phyloP scores from a whole-genome alignment of 2,113 vertebrate species.

The Mirza zaza region DNA sequence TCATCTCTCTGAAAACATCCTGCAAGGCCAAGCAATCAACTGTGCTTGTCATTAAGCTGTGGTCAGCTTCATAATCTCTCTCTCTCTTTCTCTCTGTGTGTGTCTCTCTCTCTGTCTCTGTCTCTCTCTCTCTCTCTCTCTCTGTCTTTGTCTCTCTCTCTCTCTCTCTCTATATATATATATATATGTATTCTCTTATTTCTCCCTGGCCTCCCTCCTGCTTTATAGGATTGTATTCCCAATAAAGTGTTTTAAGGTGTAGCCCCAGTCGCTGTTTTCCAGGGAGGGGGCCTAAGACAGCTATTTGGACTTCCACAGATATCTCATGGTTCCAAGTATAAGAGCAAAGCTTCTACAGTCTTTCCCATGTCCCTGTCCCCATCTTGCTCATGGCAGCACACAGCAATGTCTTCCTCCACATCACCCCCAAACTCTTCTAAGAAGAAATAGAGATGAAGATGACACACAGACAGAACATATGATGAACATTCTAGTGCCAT shows the following conservation, averaged over 20 bases:
- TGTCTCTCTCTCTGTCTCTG: too few relatives aligned
- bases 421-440: neutral
- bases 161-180: too few relatives aligned
- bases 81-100: too few relatives aligned
- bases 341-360: neutral
- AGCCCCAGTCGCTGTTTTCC: neutral
- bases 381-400: too few relatives aligned
- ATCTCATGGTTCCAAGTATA: neutral
- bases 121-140: too few relatives aligned
- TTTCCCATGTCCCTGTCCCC: neutral
- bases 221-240: neutral
- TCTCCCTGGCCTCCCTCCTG: neutral
- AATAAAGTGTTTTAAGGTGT: neutral
- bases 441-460: neutral
- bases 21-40: neutral
- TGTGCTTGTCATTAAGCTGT: neutral
- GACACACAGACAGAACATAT: neutral
- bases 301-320: neutral
- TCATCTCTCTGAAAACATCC: neutral
- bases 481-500: neutral
- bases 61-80: neutral
- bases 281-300: neutral
- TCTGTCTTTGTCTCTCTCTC: too few relatives aligned
- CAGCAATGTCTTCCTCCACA: neutral
- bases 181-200: neutral